phyloP scores from a whole-genome alignment of 2,113 vertebrate genomes.

The Nibea coibor region DNA sequence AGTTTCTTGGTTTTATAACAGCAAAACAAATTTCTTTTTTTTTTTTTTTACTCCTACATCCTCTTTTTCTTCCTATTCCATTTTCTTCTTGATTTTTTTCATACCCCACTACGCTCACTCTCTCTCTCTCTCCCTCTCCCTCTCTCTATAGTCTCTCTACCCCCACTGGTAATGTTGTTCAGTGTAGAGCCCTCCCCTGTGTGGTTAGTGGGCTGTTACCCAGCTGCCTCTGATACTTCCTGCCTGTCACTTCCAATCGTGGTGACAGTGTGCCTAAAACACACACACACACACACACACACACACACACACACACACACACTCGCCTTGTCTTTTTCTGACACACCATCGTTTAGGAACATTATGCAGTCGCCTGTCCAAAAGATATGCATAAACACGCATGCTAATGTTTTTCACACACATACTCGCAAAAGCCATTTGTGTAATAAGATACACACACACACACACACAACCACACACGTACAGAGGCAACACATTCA shows the following conservation, averaged over 20 bases:
- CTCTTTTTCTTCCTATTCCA: slow-evolving; percentile 1
- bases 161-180: slow-evolving; percentile 64
- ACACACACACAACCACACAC: background rate
- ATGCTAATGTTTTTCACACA: slow-evolving; percentile 25
- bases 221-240: slow-evolving; percentile 80
- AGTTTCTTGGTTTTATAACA: slow-evolving; percentile 6
- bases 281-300: slow-evolving; percentile 9
- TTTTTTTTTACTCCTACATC: background rate
- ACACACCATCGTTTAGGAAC: slow-evolving; percentile 45
- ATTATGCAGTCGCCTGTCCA: slow-evolving; percentile 44
- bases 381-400: slow-evolving; percentile 35
- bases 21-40: slow-evolving; percentile 20
- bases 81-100: slow-evolving; percentile 19
- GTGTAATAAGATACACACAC: background rate
- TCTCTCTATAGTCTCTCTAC: slow-evolving; percentile 39
- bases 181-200: slow-evolving; percentile 67
- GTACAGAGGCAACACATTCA: background rate
- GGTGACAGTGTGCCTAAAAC: slow-evolving; percentile 53
- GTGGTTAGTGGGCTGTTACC: slow-evolving; percentile 78
- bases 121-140: background rate
- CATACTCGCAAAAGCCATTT: slow-evolving; percentile 31
- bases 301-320: slow-evolving; percentile 13
- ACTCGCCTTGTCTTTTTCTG: background rate
- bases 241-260: slow-evolving; percentile 80
- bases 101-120: background rate